Evolutionary conservation across 2,113 vertebrate genomes (phyloP), one percentile per base, ranked within the genome.

Genomic region (Lota lota): DNA sequence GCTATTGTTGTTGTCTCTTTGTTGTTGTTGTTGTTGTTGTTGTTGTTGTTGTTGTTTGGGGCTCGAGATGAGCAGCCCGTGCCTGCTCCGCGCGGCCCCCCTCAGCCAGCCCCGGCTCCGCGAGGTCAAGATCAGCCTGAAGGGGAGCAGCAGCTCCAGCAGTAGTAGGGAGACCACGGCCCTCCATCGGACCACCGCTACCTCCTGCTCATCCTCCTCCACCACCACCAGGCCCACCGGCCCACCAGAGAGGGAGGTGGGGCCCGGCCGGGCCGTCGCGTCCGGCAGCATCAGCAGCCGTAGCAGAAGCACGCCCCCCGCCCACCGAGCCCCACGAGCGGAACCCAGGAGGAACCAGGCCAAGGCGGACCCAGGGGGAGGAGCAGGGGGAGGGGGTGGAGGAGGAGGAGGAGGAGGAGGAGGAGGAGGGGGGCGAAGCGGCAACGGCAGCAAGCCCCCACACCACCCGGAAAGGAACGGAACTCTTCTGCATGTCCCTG

Each of bases 51-150:
- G 15, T 33, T 17, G 58, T 5, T 51, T 60, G 6, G 67, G 81
- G 83, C 70, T 83, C 69, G 87, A 63, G 73, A 93, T 93, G 91
- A 93, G 88, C 85, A 92, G 91, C 88, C 92, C 90, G 0, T 92
- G 92, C 70, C 75, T 93, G 85, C 85, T 84, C 74, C 88, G 86
- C 1, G 68, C 91, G 14, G 69, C 89, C 74, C 88, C 92, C 12
- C 68, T 92, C 21, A 86, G 79, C 78, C 91, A 92, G 63, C 86
- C 88, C 63, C 85, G 87, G 76, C 85, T 92, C 50, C 22, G 89
- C 68, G 91, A 93, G 76, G 89, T 92, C 78, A 91, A 89, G 82
- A 76, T 92, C 87, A 88, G 85, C 79, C 72, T 92, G 81, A 93
- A 89, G 87, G 85, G 82, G 79, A 58, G 82, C 72, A 80, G 78